Evolutionary conservation across 2,113 vertebrate genomes (phyloP), one percentile per base, ranked within the genome.

Genomic region (Gobius niger): DNA sequence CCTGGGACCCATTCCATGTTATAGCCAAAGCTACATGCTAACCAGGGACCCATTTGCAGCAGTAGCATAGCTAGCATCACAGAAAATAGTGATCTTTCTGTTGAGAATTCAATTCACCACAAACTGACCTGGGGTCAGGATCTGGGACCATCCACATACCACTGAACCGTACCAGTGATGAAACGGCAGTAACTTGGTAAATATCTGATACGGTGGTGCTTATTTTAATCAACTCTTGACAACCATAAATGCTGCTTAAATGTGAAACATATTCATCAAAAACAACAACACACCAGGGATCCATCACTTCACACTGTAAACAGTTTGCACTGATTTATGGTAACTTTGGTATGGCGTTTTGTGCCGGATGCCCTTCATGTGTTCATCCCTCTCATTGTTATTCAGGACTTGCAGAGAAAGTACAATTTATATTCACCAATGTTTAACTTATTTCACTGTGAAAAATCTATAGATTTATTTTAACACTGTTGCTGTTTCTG

Each of bases 1-100:
- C 87, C 86, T 89, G 88, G 85, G 88, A 89, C 86, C 80, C 79
- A 89, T 88, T 88, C 79, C 59, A 52, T 62, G 74, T 82, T 88
- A 85, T 73, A 76, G 82, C 81, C 42, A 40, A 63, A 78, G 85
- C 87, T 85, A 78, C 85, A 78, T 80, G 82, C 85, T 86, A 88
- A 84, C 83, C 7, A 56, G 85, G 77, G 85, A 82, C 73, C 72
- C 77, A 83, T 90, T 86, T 73, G 54, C 71, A 73, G 65, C 85
- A 78, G 81, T 71, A 71, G 66, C 85, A 77, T 80, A 72, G 82
- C 86, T 86, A 86, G 77, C 88, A 79, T 83, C 50, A 82, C 70
- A 76, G 82, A 82, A 61, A 79, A 63, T 63, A 54, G 71, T 4
- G 42, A 24, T 57, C 42, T 69, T 63, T 60, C 47, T 53, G 49